phyloP scores from a whole-genome alignment of 2,888 invertebrate species.

The Zootermopsis nevadensis region DNA sequence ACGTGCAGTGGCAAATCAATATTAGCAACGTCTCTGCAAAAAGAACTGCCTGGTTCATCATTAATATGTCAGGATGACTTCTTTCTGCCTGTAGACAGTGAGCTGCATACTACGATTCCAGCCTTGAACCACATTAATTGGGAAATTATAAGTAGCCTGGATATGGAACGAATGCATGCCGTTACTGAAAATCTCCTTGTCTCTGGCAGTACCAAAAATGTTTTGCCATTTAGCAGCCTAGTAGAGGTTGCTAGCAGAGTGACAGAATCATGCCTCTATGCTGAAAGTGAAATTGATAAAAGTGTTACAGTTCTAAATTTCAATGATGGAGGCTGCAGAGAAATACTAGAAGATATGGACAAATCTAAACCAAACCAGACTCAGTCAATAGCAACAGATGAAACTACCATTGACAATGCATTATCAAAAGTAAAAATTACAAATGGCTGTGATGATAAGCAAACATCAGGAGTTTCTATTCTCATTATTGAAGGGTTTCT shows the following conservation, averaged over 20 bases:
- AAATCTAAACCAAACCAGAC: neutral
- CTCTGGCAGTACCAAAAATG: neutral
- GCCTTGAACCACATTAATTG: slow-evolving; percentile 81
- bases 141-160: slow-evolving; percentile 76
- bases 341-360: neutral
- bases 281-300: slow-evolving; percentile 47
- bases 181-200: slow-evolving; percentile 65
- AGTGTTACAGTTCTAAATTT: neutral
- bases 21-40: slow-evolving; percentile 69
- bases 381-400: neutral
- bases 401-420: neutral
- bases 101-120: slow-evolving; percentile 72
- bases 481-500: slow-evolving; percentile 83
- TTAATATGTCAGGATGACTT: slow-evolving; percentile 82
- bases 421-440: no score
- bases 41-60: slow-evolving; percentile 61
- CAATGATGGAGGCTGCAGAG: neutral
- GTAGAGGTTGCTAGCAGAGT: neutral
- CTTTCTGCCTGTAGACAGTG: slow-evolving; percentile 75
- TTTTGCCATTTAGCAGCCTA: neutral
- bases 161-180: slow-evolving; percentile 76
- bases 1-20: slow-evolving; percentile 89
- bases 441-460: no score
- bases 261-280: neutral
- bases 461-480: neutral